A percentile compares a stretch with the other conserved stretches of the same genome.
These are phyloP conservation scores for Esox lucius DNA, from an alignment of 2,797 vertebrate genomes.

Conservation along the genomic window DNA sequence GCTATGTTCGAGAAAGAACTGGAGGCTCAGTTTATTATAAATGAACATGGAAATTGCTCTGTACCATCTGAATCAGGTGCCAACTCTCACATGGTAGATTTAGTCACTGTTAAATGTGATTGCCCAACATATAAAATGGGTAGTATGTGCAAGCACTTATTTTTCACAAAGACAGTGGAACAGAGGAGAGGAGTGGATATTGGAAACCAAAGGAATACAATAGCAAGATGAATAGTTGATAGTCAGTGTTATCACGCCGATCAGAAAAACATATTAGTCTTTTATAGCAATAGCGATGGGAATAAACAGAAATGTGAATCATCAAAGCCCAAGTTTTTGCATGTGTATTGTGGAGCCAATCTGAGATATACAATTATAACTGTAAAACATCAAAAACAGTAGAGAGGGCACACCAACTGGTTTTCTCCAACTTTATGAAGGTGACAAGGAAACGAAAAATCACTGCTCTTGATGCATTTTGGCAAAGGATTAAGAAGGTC, in stretches of 20 bases:
- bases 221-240: slow-evolving; percentile 20
- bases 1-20: background rate
- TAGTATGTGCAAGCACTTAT: slow-evolving; percentile 22
- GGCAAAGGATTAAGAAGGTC: no score
- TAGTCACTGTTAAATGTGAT: slow-evolving; percentile 21
- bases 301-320: slow-evolving; percentile 14
- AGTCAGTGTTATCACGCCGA: slow-evolving; percentile 5
- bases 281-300: slow-evolving; percentile 19
- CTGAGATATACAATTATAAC: no score
- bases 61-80: slow-evolving; percentile 16
- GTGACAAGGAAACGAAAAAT: no score
- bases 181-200: slow-evolving; percentile 21
- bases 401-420: no score
- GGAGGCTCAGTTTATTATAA: background rate
- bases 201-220: slow-evolving; percentile 10
- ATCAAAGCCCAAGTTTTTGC: slow-evolving; percentile 17
- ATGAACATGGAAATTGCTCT: slow-evolving; percentile 20
- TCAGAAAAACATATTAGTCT: slow-evolving; percentile 7
- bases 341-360: slow-evolving; percentile 16
- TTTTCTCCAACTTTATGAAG: no score
- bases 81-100: slow-evolving; percentile 20
- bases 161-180: slow-evolving; percentile 11
- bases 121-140: slow-evolving; percentile 16
- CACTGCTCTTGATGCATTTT: no score
- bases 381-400: no score